Base-by-base conservation (phyloP, 2,888 invertebrate species). In the Hyalella azteca region DNA sequence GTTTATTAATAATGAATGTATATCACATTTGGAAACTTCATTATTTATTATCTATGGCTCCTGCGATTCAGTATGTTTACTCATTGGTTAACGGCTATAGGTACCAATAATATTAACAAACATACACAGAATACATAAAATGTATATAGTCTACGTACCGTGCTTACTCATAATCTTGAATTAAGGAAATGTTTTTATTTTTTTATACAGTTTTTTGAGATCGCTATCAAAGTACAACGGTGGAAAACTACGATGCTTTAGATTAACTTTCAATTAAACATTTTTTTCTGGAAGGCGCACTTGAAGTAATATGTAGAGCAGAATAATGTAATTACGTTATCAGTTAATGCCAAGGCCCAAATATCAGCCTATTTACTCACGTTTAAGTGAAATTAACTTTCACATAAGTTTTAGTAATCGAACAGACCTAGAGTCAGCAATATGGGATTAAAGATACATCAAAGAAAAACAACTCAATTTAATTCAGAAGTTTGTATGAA, bases 1-100 rank as follows among this genome's bases (percentile, higher is more conserved):
- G 13, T 32, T 66, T 66, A 36, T 54, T 66, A 66, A 15, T 66
- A 66, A 66, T 66, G 66, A n/a, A 66, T 66, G 66, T 66, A 36
- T 66, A 66, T 66, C 66, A 66, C 66, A 66, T 66, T 66, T 66
- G 66, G 39, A 66, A 66, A 22, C 29, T 66, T 66, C 36, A 66
- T 66, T 66, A 66, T 22, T 66, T 66, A 66, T 66, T 66, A 66
- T 66, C 66, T 36, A 36, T 66, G 19, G 36, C 36, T 39, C 66
- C 66, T 66, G 66, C 66, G n/a, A 66, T 19, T 45, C 15, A 45
- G 66, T 36, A 66, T 36, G 66, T 66, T 66, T 19, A 32, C 29
- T 66, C 66, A 36, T n/a, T 66, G 32, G 19, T 66, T 66, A 29
- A 66, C n/a, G n/a, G n/a, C n/a, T n/a, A 15, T 36, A 66, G 15